Evolutionary conservation across 2,113 vertebrate species (phyloP).

Genomic region (Cololabis saira): DNA sequence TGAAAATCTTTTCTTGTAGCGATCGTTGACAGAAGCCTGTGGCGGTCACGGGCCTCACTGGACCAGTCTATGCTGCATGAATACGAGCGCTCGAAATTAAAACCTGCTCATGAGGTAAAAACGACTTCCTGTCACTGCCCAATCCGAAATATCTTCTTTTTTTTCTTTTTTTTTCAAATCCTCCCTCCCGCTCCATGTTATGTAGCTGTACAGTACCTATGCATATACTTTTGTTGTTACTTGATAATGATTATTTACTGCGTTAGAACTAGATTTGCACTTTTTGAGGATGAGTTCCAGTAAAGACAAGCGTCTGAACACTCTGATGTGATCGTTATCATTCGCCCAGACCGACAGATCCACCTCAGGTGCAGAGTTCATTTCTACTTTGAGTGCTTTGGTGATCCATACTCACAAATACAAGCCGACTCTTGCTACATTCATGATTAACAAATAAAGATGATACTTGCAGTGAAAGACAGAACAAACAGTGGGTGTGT

Average conservation of each 20-base stretch:
- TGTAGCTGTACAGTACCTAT: constrained; percentile 78
- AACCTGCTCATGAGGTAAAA: constrained; percentile 45
- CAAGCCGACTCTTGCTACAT: constrained; percentile 30
- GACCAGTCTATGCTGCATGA: constrained; percentile 84
- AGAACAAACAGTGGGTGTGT: constrained; percentile 19
- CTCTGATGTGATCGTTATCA: constrained; percentile 50
- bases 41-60: constrained; percentile 73
- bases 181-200: constrained; percentile 1
- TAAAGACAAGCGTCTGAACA: constrained; percentile 64
- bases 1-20: background rate
- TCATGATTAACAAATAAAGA: constrained; percentile 29
- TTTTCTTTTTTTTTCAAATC: constrained; percentile 5
- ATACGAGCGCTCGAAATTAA: constrained; percentile 72
- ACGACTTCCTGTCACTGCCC: constrained; percentile 1
- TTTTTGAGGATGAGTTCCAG: constrained; percentile 69
- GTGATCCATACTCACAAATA: constrained; percentile 27
- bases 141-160: constrained; percentile 27
- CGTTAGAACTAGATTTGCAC: constrained; percentile 79
- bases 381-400: constrained; percentile 47
- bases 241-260: constrained; percentile 72
- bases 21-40: constrained; percentile 23
- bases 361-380: constrained; percentile 62
- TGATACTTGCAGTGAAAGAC: constrained; percentile 29
- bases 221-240: constrained; percentile 73
- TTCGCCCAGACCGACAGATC: constrained; percentile 49